Evolutionary conservation across 2,888 invertebrate genomes (phyloP).

Genomic region (Drosophila borealis): DNA sequence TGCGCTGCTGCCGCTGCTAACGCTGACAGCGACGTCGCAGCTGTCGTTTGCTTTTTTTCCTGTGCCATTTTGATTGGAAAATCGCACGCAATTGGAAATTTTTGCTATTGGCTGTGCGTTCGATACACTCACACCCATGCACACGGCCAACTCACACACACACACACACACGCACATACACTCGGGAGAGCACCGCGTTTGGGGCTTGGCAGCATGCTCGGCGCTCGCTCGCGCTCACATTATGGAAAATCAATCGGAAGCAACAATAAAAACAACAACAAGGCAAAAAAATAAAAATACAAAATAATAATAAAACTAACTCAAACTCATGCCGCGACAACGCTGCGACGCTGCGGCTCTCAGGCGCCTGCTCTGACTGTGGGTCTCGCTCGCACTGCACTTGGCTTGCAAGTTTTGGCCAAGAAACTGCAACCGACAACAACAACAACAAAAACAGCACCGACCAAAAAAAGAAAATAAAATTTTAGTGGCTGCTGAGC

Average conservation of each 20-base stretch:
- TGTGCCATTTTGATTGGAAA: constrained; percentile 79
- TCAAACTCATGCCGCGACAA: constrained; percentile 34
- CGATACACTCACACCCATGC: constrained; percentile 59
- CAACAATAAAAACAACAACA: constrained; percentile 28
- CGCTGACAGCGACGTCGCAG: constrained; percentile 41
- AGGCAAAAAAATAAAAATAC: constrained; percentile 24
- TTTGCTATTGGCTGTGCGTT: constrained; percentile 79
- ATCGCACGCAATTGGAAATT: constrained; percentile 80
- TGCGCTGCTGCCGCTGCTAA: constrained; percentile 24
- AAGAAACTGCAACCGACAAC: constrained; percentile 61
- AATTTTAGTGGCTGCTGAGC: constrained; percentile 37
- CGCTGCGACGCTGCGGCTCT: constrained; percentile 25
- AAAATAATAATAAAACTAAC: constrained; percentile 28
- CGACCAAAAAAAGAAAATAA: constrained; percentile 42
- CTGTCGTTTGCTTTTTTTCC: constrained; percentile 46
- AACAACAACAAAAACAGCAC: constrained; percentile 11
- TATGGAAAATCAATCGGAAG: constrained; percentile 77
- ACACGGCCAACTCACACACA: constrained; percentile 10
- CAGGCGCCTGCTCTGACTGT: constrained; percentile 2
- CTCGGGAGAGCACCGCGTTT: constrained; percentile 25
- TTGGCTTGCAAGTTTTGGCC: constrained; percentile 54
- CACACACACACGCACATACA: constrained; percentile 1
- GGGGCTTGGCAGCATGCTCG: constrained; percentile 29
- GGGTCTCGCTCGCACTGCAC: constrained; percentile 37
- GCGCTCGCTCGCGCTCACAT: constrained; percentile 62